Conservation (phyloP, 1,140 invertebrate species). For the Drosophila repleta region DNA sequence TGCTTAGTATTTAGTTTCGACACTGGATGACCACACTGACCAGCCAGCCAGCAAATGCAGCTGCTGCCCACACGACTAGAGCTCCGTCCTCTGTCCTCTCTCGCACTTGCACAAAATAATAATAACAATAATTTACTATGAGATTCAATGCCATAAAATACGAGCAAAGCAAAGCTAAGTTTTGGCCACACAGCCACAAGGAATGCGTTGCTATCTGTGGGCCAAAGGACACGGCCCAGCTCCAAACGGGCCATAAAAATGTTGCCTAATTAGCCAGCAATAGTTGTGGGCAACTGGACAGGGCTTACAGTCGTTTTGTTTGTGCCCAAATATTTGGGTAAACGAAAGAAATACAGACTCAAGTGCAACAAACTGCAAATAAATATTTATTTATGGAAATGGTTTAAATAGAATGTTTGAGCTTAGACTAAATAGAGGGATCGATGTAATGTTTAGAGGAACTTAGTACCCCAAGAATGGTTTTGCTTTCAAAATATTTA, state of each 20-base stretch:
- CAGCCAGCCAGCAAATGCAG: conserved; percentile 48
- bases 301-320: conserved; percentile 49
- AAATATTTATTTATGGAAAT: not conserved
- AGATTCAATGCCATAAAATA: conserved; percentile 65
- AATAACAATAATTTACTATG: conserved; percentile 76
- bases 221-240: conserved; percentile 19
- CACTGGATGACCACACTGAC: conserved; percentile 66
- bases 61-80: conserved; percentile 29
- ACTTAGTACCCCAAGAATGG: too few species aligned
- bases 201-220: conserved; percentile 12
- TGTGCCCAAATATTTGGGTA: conserved; percentile 54
- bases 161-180: conserved; percentile 33
- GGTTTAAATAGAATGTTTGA: too few species aligned
- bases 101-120: conserved; percentile 37
- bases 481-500: too few species aligned
- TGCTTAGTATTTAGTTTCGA: conserved; percentile 71
- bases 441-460: too few species aligned
- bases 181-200: conserved; percentile 4
- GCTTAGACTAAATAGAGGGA: too few species aligned
- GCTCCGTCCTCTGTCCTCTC: not conserved
- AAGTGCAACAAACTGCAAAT: not conserved
- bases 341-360: conserved; percentile 11
- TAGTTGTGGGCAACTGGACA: conserved; percentile 42
- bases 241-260: conserved; percentile 42
- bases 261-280: conserved; percentile 64